Base-by-base conservation (phyloP, 2,888 invertebrate species). In the Rhabditoides inermis region DNA sequence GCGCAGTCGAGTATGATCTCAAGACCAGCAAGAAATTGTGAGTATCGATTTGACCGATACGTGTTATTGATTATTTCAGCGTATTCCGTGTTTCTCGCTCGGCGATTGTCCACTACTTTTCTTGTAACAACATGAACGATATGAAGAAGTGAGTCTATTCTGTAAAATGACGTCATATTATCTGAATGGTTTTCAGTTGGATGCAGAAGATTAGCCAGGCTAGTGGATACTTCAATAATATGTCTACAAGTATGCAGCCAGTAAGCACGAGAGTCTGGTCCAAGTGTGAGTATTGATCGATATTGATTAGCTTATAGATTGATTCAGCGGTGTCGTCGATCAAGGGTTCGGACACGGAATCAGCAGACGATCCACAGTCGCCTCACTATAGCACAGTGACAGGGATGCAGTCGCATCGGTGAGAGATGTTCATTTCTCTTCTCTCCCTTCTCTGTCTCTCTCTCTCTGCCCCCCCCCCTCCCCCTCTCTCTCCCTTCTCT, bases 11-110 rank as follows among this genome's bases (percentile, higher is more conserved):
- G n/a, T 57, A 68, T 6, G 61, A 69, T 41, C 51, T 73, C 53
- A 66, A 68, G 45, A 73, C 72, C 2, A 63, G 68, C 27, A 73
- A 73, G 48, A 73, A 73, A 54, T 61, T 66, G 70, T 72, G 40
- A 56, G 61, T 53, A 30, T n/a, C 20, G 4, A 7, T 15, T n/a
- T 2, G 1, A 45, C 7, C 10, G 22, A 45, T 10, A 44, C 47
- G 5, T 47, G 2, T 12, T 12, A 22, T 37, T 25, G 18, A 32
- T 39, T 30, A 45, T 51, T 63, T 54, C 56, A 67, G 67, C 52
- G 65, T 68, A 2, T 68, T 68, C 51, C 63, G 63, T 32, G 55
- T 68, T 27, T 59, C 60, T 30, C 59, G 60, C 15, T 45, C 56
- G 3, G 54, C 57, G 18, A 27, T 61, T 42, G 60, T 60, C 35